Evolutionary conservation across 1,140 invertebrate species (phyloP).

Genomic region (Oncopeltus fasciatus): DNA sequence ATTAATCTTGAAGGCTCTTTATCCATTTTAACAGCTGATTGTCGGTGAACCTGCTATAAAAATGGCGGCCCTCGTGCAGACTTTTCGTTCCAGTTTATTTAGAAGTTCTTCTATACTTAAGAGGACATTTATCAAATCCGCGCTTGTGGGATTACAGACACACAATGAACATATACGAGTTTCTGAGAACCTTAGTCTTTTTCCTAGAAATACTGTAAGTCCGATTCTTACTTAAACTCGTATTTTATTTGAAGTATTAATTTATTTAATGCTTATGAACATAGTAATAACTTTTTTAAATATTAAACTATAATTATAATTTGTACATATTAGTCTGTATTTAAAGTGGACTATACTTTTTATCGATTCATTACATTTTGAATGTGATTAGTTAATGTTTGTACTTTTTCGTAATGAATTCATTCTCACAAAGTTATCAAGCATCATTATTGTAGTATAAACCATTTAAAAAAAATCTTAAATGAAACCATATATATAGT

Average conservation of each 20-base stretch:
- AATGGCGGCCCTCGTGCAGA: constrained; percentile 21
- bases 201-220: constrained; percentile 3
- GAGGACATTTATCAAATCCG: constrained; percentile 8
- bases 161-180: not conserved
- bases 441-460: too few relatives aligned
- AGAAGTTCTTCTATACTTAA: constrained; percentile 14
- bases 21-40: not conserved
- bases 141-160: constrained; percentile 8
- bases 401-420: not conserved
- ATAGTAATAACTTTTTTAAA: not conserved
- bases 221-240: not conserved
- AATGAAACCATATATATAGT: too few relatives aligned
- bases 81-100: constrained; percentile 15
- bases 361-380: not conserved
- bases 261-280: not conserved
- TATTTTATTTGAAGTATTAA: not conserved
- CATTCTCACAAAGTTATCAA: too few relatives aligned
- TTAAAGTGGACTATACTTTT: not conserved
- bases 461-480: too few relatives aligned
- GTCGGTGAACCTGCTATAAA: constrained; percentile 8
- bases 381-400: not conserved
- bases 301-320: not conserved
- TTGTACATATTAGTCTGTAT: not conserved
- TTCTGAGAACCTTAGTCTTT: not conserved
- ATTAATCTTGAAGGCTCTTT: too few relatives aligned